Evolutionary conservation across 2,113 vertebrate genomes (phyloP), one percentile per base, ranked within the genome.

Genomic region (Columbina picui): DNA sequence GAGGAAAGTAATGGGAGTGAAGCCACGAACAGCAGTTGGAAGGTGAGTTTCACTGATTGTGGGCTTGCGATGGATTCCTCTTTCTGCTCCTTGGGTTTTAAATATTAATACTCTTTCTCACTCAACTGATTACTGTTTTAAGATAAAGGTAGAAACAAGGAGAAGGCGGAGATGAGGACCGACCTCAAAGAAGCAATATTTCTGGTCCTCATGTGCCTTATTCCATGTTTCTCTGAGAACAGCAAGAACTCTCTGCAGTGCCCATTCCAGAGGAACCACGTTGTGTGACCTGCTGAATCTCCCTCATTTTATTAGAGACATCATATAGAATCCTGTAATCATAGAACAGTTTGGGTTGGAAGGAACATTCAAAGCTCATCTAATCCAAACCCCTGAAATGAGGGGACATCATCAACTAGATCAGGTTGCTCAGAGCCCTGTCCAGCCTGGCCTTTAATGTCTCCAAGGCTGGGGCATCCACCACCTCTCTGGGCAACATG

Each of bases 241-340:
- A 87, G 29, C 9, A 56, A 19, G 36, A 65, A 61, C 5, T 32
- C 20, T 43, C 30, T 39, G 13, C 34, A 64, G 7, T 49, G 23
- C 8, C 25, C 26, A 0, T 61, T 69, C 76, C 34, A 83, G 14
- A 6, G 8, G 11, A 50, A 23, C 7, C 4, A 7, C 1, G 1
- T 12, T 52, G 10, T 29, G 14, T 20, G 50, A 65, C 21, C 38
- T 34, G 25, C 13, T 47, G 47, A 61, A 32, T 32, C 34, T 53
- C 27, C 25, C 10, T 57, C 11, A n/a, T 52, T 70, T 87, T 36
- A 25, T 70, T 39, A 34, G 25, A 70, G 5, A 7, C 23, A 8
- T 67, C 34, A 68, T 26, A 27, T 15, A 15, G 32, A 59, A 47
- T 22, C 26, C 41, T 14, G 32, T 26, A 47, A 22, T 23, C 74